These are phyloP conservation scores for Xestia sexstrigata DNA, from an alignment of 2,888 invertebrate genomes.

Conservation along the genomic window DNA sequence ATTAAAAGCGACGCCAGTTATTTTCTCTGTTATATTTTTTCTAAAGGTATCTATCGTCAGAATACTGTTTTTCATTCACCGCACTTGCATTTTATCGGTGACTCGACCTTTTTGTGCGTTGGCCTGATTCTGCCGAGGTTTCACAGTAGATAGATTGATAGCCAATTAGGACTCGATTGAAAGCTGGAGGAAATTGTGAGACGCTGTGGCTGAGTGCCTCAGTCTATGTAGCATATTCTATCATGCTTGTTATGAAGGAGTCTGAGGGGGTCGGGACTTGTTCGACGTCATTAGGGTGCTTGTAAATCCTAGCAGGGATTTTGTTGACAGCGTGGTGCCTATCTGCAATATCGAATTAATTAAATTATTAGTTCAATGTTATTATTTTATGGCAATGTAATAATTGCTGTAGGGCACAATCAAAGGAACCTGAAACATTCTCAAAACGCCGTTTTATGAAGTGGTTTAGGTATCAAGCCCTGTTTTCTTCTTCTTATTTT, in stretches of 20 bases:
- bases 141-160: conserved; percentile 47
- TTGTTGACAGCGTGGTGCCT: neutral
- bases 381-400: too few species aligned
- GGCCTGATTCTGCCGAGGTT: conserved; percentile 58
- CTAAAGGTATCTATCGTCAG: conserved; percentile 47
- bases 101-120: conserved; percentile 58
- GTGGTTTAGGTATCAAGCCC: too few species aligned
- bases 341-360: neutral
- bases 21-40: conserved; percentile 55
- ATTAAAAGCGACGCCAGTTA: conserved; percentile 54
- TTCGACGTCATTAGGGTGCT: neutral
- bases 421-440: too few species aligned
- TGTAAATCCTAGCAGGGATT: neutral
- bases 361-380: neutral
- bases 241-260: neutral
- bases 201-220: conserved; percentile 2
- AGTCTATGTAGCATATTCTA: conserved; percentile 2
- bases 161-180: conserved; percentile 57
- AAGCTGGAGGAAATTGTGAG: conserved; percentile 46
- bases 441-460: too few species aligned
- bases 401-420: too few species aligned
- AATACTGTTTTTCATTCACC: conserved; percentile 65
- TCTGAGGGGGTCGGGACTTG: neutral
- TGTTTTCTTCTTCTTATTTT: too few species aligned
- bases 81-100: conserved; percentile 65